Percentiles rank a stretch among this genome's conserved stretches.
Evolutionary conservation across 2,113 vertebrate species (phyloP).

Genomic region (Dromaius novaehollandiae): DNA sequence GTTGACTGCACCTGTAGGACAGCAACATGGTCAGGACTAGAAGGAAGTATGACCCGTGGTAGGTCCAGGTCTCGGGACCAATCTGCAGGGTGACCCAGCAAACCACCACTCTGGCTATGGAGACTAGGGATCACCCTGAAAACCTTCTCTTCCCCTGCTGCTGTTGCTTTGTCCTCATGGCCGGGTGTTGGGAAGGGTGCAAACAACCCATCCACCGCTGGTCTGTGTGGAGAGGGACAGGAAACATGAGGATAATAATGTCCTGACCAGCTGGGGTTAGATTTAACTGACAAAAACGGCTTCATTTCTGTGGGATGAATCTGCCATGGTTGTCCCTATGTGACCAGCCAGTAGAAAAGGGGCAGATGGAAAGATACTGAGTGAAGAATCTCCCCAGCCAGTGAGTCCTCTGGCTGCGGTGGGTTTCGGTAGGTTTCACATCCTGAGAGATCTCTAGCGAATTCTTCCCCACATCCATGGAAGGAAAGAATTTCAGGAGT

Average conservation of each 20-base stretch:
- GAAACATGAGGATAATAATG: not conserved
- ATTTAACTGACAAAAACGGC: not conserved
- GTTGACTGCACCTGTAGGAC: not conserved
- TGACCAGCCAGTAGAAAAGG: not conserved
- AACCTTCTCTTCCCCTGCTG: not conserved
- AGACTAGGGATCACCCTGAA: not conserved
- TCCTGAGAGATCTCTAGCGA: not conserved
- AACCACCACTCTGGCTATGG: not conserved
- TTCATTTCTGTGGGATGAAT: not conserved
- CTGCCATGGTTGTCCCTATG: not conserved
- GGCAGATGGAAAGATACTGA: not conserved
- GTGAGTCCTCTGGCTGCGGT: not conserved
- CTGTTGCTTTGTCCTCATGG: not conserved
- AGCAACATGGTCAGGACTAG: not conserved
- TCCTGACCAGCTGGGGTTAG: not conserved
- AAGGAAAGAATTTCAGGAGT: not conserved
- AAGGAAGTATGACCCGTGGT: not conserved
- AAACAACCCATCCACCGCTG: not conserved
- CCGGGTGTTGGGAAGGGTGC: not conserved
- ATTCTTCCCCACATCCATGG: not conserved
- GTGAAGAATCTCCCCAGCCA: not conserved
- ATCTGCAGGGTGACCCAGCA: not conserved
- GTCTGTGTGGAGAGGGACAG: not conserved
- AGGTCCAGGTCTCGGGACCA: not conserved
- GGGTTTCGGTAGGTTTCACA: not conserved